These are phyloP conservation scores for Cephalotes varians DNA, from an alignment of 2,888 invertebrate species.

Conservation along the genomic window DNA sequence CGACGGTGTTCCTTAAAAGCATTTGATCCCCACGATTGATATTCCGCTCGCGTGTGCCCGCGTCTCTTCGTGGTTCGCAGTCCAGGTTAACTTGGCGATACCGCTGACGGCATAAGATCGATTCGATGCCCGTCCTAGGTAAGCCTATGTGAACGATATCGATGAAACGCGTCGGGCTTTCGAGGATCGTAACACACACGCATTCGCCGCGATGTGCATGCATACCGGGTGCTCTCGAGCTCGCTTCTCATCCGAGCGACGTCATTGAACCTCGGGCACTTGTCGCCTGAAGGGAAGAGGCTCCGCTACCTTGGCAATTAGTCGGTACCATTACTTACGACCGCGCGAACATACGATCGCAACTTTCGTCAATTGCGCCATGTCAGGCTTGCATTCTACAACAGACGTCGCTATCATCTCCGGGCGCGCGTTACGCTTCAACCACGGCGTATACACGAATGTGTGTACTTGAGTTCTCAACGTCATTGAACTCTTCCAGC, in stretches of 20 bases:
- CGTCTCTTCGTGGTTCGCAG: constrained; percentile 72
- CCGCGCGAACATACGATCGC: constrained; percentile 37
- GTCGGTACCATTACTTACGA: constrained; percentile 46
- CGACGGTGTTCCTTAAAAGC: constrained; percentile 76
- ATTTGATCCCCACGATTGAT: constrained; percentile 80
- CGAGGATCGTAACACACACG: constrained; percentile 62
- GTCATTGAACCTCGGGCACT: constrained; percentile 79
- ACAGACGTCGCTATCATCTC: constrained; percentile 10
- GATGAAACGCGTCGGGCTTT: constrained; percentile 64
- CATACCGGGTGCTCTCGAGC: constrained; percentile 58
- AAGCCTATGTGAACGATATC: constrained; percentile 70
- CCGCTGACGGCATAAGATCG: constrained; percentile 75
- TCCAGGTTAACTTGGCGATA: constrained; percentile 64
- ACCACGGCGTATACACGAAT: constrained; percentile 29
- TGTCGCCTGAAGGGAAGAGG: constrained; percentile 66
- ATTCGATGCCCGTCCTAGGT: constrained; percentile 75
- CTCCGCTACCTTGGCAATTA: constrained; percentile 58
- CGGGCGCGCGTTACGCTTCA: background rate
- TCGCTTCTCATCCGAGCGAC: constrained; percentile 66
- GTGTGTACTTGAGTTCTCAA: constrained; percentile 31
- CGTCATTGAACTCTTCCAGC: constrained; percentile 80
- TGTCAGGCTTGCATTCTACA: background rate
- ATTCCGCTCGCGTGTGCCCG: constrained; percentile 78
- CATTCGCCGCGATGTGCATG: constrained; percentile 68
- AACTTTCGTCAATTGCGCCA: constrained; percentile 44